These are phyloP conservation scores for Trogon melanurus DNA, from an alignment of 2,113 vertebrate genomes.

Conservation along the genomic window DNA sequence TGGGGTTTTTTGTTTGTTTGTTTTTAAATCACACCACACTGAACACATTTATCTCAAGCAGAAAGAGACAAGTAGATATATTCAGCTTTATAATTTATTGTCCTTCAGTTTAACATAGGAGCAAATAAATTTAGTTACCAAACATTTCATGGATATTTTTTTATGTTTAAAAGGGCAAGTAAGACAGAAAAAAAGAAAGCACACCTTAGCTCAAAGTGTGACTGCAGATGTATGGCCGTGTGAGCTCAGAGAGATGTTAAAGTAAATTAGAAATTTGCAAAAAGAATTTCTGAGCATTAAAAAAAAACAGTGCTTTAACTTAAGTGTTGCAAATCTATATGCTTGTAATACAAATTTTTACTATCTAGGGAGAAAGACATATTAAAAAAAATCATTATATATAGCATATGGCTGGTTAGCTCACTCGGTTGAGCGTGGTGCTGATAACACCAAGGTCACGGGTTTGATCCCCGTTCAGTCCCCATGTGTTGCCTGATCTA, in stretches of 20 bases:
- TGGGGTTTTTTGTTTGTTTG: neutral
- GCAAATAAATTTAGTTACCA: neutral
- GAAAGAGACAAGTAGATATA: neutral
- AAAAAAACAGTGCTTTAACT: neutral
- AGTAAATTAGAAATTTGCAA: neutral
- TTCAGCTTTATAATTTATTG: neutral
- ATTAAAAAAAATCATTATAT: neutral
- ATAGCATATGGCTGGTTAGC: neutral
- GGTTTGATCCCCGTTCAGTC: no score
- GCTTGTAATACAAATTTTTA: conserved; percentile 11
- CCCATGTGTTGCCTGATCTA: no score
- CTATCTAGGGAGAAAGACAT: neutral
- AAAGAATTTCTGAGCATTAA: neutral
- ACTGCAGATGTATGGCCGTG: neutral
- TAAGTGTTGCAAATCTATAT: neutral
- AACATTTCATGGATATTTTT: neutral
- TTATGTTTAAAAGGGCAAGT: neutral
- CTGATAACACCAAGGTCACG: no score
- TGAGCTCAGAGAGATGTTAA: neutral
- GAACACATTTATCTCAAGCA: neutral
- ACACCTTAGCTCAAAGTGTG: neutral
- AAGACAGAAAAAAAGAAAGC: neutral
- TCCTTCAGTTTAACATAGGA: conserved; percentile 6
- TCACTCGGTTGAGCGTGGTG: no score
- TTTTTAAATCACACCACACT: neutral